Evolutionary conservation across 2,113 vertebrate species (phyloP), one percentile per base, ranked within the genome.

Genomic region (Leptocoma aspasia): DNA sequence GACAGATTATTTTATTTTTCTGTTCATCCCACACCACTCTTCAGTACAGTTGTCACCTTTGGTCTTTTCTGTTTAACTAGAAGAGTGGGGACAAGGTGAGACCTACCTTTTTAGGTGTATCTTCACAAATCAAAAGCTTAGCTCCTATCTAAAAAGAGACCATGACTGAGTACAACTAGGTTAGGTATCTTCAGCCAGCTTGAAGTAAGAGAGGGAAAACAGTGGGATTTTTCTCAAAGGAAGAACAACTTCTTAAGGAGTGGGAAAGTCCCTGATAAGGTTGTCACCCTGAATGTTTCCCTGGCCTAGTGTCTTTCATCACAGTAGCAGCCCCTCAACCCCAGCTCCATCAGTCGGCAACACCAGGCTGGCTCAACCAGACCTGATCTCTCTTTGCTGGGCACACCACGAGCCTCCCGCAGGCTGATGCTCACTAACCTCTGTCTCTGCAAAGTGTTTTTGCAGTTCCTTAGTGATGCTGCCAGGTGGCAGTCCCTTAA

Each of bases 401-500:
- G 15, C 18, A 14, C 20, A 41, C 22, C 31, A 2, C 7, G 18
- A 39, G 13, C 15, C 16, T 63, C 65, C 30, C 11, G 11, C 18
- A 72, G 54, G 31, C 41, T 54, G 81, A 22, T 54, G 45, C 35
- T 86, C 54, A 41, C 22, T 42, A 22, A 11, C 31, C 26, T 64
- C 23, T 1, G 0, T 31, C 47, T 63, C 66, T 64, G 64, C 3
- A 17, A n/a, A 50, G 24, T 1, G 10, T 27, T 73, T 90, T 39
- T 87, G 80, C 54, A 57, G 68, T 88, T 91, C 73, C 96, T 84
- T 84, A 33, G 44, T 83, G 53, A 30, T n/a, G 54, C 94, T 97
- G 96, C 93, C 95, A 98, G 98, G 94, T 97, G 97, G 97, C 97
- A 70, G 89, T 86, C 94, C 91, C 92, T 90, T 82, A 94, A 94